Evolutionary conservation across 2,113 vertebrate genomes (phyloP).

Genomic region (Trematomus loennbergii): DNA sequence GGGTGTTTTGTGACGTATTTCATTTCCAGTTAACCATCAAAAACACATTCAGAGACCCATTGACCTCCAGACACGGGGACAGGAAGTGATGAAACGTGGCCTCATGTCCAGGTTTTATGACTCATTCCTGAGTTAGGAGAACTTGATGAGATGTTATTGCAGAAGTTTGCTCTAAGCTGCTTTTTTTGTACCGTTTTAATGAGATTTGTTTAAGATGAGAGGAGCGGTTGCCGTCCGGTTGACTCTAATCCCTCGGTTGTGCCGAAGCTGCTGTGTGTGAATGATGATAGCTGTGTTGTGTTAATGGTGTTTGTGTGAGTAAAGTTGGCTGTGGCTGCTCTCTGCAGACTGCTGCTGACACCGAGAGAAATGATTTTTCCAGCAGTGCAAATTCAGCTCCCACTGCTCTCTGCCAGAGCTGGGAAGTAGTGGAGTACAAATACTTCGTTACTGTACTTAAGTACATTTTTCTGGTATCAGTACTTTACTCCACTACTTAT

Average conservation of each 20-base stretch:
- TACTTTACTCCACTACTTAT: too few species aligned
- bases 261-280: constrained; percentile 4
- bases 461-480: too few species aligned
- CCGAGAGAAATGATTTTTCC: constrained; percentile 41
- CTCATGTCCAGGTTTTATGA: too few species aligned
- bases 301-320: constrained; percentile 53
- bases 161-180: neutral
- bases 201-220: constrained; percentile 38
- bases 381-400: constrained; percentile 49
- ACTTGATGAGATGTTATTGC: constrained; percentile 37
- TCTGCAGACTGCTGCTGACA: constrained; percentile 35
- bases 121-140: neutral
- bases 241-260: constrained; percentile 24
- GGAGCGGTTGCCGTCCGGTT: constrained; percentile 4
- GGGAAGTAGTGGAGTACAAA: too few species aligned
- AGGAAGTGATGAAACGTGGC: too few species aligned
- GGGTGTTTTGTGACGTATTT: too few species aligned
- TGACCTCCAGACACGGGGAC: too few species aligned
- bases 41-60: too few species aligned
- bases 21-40: too few species aligned
- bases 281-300: constrained; percentile 52
- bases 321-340: constrained; percentile 47
- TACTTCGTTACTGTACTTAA: too few species aligned
- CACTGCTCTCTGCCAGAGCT: too few species aligned
- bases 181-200: neutral